Evolutionary conservation across 2,888 invertebrate genomes (phyloP).

Genomic region (Drosophila lacicola): DNA sequence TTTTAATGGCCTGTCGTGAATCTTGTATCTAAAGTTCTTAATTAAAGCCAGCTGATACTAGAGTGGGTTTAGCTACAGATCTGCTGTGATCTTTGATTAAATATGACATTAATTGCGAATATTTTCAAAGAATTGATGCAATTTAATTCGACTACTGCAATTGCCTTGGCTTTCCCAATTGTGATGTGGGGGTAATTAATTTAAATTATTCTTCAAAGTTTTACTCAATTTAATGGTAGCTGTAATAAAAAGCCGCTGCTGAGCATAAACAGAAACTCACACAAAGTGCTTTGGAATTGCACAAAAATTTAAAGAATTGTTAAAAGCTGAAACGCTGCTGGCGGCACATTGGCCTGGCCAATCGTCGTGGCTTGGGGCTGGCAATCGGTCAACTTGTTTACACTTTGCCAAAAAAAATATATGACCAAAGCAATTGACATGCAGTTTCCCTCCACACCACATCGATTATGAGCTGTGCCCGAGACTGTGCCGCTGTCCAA

Average conservation of each 20-base stretch:
- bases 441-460: constrained; percentile 17
- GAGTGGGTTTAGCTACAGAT: not conserved
- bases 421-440: constrained; percentile 23
- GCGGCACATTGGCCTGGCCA: not conserved
- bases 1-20: constrained; percentile 28
- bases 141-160: constrained; percentile 27
- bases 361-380: constrained; percentile 9
- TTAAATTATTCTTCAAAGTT: constrained; percentile 32
- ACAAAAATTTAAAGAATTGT: constrained; percentile 49
- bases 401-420: constrained; percentile 36
- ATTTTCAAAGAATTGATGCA: not conserved
- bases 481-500: constrained; percentile 42
- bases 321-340: constrained; percentile 27
- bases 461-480: constrained; percentile 22
- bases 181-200: constrained; percentile 31
- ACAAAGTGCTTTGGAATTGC: constrained; percentile 34
- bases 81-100: not conserved
- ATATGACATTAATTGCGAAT: not conserved
- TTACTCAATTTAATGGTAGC: constrained; percentile 26
- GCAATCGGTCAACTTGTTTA: constrained; percentile 61
- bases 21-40: constrained; percentile 46
- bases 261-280: constrained; percentile 25
- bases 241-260: constrained; percentile 9
- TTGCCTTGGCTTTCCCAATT: constrained; percentile 21
- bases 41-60: constrained; percentile 42